phyloP scores from a whole-genome alignment of 2,113 vertebrate genomes.

The Atractosteus spatula region DNA sequence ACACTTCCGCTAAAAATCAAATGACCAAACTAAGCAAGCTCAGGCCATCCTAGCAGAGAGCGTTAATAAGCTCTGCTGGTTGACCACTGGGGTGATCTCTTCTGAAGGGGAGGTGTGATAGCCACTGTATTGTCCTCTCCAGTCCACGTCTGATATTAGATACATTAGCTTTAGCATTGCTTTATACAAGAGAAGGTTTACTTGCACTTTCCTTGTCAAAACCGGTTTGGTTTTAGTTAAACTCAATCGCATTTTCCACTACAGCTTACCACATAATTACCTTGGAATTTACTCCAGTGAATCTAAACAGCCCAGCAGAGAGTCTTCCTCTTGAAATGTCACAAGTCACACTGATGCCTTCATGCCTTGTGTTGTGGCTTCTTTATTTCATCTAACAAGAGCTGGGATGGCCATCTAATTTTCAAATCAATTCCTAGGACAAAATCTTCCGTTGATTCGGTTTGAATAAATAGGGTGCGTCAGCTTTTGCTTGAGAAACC shows the following conservation, averaged over 20 bases:
- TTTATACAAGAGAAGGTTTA: not conserved
- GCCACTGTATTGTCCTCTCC: too few relatives aligned
- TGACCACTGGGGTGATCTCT: too few relatives aligned
- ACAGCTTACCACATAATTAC: not conserved
- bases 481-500: too few relatives aligned
- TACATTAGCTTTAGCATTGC: not conserved
- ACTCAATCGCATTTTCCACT: not conserved
- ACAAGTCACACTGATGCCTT: not conserved
- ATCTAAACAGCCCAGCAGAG: not conserved
- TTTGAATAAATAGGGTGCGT: too few relatives aligned
- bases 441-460: too few relatives aligned
- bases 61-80: too few relatives aligned
- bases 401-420: not conserved
- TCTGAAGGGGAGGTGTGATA: too few relatives aligned
- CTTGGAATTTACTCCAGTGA: not conserved
- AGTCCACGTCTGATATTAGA: not conserved
- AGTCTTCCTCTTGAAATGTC: not conserved
- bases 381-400: not conserved
- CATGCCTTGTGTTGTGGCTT: not conserved
- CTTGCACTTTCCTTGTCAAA: not conserved
- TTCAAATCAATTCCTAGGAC: too few relatives aligned
- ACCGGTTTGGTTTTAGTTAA: not conserved
- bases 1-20: too few relatives aligned
- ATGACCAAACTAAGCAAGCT: too few relatives aligned
- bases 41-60: too few relatives aligned